Evolutionary conservation across 2,888 invertebrate species (phyloP).

Genomic region (Latheticus oryzae): DNA sequence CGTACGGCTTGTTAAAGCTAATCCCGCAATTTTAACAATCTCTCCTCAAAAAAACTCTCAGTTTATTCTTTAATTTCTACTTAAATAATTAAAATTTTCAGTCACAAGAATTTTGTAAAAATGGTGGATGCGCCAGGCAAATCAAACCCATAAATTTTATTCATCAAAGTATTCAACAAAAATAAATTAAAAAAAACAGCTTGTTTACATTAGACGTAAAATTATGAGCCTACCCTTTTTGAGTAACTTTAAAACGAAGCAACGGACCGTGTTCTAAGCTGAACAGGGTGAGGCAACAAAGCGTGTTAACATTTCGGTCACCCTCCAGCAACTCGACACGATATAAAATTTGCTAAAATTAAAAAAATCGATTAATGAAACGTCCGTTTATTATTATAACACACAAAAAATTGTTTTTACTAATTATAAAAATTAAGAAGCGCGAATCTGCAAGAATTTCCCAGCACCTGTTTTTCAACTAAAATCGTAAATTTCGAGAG

Average conservation of each 20-base stretch:
- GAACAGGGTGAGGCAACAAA: conserved; percentile 6
- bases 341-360: conserved; percentile 1
- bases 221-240: conserved; percentile 11
- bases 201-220: conserved; percentile 7
- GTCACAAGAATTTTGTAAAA: too few species aligned
- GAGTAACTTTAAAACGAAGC: conserved; percentile 4
- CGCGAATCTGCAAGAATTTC: conserved; percentile 18
- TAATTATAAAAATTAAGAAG: conserved; percentile 22
- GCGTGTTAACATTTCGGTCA: conserved; percentile 6
- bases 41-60: too few species aligned
- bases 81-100: too few species aligned
- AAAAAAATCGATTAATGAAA: neutral
- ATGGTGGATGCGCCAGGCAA: too few species aligned
- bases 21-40: conserved; percentile 32
- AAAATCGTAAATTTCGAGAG: conserved; percentile 16
- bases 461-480: conserved; percentile 19
- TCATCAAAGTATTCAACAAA: neutral
- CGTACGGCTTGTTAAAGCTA: conserved; percentile 38
- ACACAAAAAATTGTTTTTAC: too few species aligned
- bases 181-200: conserved; percentile 1
- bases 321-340: neutral
- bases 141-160: too few species aligned
- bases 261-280: conserved; percentile 1
- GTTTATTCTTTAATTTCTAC: too few species aligned
- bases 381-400: neutral